A percentile compares a stretch with the other conserved stretches of the same genome.
Evolutionary conservation across 2,113 vertebrate genomes (phyloP).

Genomic region (Hyaena hyaena): DNA sequence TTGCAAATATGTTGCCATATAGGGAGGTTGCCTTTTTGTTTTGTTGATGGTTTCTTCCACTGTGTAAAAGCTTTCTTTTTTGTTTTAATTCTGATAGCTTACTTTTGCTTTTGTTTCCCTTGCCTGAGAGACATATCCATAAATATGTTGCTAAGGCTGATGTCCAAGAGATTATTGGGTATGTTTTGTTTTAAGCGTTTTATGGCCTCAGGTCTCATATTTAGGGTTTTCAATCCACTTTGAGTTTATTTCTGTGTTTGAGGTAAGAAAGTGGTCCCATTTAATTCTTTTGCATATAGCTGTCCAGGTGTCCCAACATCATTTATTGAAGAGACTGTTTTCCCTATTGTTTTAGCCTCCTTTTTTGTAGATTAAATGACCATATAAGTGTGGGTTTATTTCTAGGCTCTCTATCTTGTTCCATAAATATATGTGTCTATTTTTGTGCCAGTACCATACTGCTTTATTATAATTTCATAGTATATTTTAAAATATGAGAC

Average conservation of each 20-base stretch:
- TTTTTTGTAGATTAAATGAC: background rate
- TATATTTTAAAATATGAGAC: background rate
- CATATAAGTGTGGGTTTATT: background rate
- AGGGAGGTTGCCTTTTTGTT: background rate
- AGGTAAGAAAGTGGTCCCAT: background rate
- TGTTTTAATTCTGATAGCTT: background rate
- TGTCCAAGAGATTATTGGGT: background rate
- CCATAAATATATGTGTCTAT: background rate
- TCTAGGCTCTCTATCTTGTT: background rate
- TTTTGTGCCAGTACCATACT: background rate
- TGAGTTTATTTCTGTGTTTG: background rate
- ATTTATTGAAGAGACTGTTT: background rate
- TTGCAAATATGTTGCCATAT: background rate
- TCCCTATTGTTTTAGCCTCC: background rate
- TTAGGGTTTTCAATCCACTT: background rate
- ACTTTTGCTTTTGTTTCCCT: background rate
- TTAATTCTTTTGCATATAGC: background rate
- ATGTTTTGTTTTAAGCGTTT: background rate
- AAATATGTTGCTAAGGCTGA: background rate
- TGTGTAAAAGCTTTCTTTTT: background rate
- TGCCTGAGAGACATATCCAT: background rate
- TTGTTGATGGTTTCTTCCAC: background rate
- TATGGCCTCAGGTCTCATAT: background rate
- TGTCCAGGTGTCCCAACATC: background rate
- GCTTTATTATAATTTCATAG: background rate